These are phyloP conservation scores for Lepisosteus oculatus DNA, from an alignment of 2,113 vertebrate genomes.

Conservation along the genomic window DNA sequence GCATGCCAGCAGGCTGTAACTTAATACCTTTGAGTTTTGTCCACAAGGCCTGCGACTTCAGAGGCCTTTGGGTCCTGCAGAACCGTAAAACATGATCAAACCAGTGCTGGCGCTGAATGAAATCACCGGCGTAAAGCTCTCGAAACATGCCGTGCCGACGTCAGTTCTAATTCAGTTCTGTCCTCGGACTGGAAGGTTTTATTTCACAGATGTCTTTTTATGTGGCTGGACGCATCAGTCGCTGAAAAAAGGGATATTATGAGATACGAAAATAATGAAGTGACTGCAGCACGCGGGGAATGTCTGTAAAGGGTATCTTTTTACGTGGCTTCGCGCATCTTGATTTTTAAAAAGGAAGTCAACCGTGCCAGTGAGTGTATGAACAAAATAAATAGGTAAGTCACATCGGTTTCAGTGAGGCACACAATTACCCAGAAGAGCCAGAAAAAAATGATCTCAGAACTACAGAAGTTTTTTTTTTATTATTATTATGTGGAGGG, in stretches of 20 bases:
- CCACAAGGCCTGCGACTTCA: conserved; percentile 1
- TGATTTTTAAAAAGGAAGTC: conserved; percentile 2
- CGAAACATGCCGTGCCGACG: neutral
- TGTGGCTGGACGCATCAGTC: neutral
- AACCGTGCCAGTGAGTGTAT: neutral
- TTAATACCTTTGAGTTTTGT: conserved; percentile 38
- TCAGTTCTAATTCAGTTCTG: neutral
- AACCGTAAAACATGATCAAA: conserved; percentile 4
- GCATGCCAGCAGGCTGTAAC: conserved; percentile 63
- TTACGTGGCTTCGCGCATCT: neutral
- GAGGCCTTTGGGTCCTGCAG: neutral
- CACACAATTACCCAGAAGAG: neutral
- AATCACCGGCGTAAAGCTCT: neutral
- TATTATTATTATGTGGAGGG: neutral
- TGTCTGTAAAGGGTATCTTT: conserved; percentile 12
- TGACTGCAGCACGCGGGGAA: neutral
- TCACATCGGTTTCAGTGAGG: conserved; percentile 5
- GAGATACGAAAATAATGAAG: conserved; percentile 9
- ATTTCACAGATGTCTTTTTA: neutral
- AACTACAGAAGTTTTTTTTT: neutral
- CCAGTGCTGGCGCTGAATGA: neutral
- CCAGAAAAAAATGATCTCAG: conserved; percentile 6
- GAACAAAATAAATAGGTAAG: conserved; percentile 5
- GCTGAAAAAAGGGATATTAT: neutral
- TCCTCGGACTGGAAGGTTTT: neutral